These are phyloP conservation scores for Lindbergichthys nudifrons DNA, from an alignment of 2,797 vertebrate species.

Conservation along the genomic window DNA sequence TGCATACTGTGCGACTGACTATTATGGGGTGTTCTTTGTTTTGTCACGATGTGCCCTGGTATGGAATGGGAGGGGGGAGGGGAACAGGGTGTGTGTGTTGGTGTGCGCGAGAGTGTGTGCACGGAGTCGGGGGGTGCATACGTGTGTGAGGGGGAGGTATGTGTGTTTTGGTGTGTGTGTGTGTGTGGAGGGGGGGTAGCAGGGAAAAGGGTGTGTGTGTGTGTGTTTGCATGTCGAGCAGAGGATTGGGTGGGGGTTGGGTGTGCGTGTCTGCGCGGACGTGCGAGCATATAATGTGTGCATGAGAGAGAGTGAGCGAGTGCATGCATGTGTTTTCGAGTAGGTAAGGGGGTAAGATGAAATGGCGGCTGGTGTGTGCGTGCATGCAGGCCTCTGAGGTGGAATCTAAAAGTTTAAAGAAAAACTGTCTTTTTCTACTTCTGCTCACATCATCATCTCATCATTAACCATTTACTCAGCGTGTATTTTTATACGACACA, in stretches of 20 bases:
- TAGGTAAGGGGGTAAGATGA: constrained; percentile 64
- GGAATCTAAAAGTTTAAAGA: constrained; percentile 2
- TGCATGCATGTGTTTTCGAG: constrained; percentile 66
- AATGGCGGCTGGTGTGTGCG: constrained; percentile 58
- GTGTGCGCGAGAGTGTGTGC: constrained; percentile 27
- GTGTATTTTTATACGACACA: rapidly evolving
- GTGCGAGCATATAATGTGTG: constrained; percentile 68
- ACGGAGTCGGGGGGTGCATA: constrained; percentile 14
- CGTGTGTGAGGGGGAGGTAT: constrained; percentile 36
- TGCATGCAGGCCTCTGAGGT: constrained; percentile 32
- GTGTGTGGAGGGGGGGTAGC: constrained; percentile 16
- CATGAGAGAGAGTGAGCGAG: constrained; percentile 57
- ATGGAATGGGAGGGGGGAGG: constrained; percentile 78
- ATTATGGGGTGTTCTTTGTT: constrained; percentile 87
- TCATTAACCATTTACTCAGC: neutral
- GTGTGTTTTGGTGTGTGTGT: constrained; percentile 44
- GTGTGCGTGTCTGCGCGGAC: constrained; percentile 56
- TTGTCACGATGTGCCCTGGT: constrained; percentile 84
- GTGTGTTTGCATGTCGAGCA: constrained; percentile 20
- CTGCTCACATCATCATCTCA: neutral
- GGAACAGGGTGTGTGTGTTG: constrained; percentile 56
- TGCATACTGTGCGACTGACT: constrained; percentile 78
- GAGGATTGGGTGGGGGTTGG: constrained; percentile 67
- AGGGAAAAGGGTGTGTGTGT: constrained; percentile 36
- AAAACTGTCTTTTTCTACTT: neutral